Percentiles rank a stretch among this genome's conserved stretches.
Conservation (phyloP, 2,888 invertebrate genomes). For the Chrysomela aeneicollis region DNA sequence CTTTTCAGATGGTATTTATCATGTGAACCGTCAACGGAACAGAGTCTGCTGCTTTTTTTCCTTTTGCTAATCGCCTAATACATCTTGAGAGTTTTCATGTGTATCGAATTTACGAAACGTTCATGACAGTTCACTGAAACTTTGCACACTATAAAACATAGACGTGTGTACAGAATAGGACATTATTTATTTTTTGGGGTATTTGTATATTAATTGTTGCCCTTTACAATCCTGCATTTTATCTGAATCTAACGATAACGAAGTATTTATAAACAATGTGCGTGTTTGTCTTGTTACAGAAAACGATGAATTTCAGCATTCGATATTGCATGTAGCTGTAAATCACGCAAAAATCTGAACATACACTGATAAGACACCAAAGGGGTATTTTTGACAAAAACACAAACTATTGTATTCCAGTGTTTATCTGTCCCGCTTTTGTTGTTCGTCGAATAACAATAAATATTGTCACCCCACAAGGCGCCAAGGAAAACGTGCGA, state of each 20-base stretch:
- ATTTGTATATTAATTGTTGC: too few species aligned
- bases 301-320: too few species aligned
- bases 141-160: not conserved
- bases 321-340: too few species aligned
- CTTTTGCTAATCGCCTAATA: not conserved
- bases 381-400: not conserved
- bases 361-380: too few species aligned
- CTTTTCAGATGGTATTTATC: not conserved
- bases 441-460: not conserved
- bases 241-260: too few species aligned
- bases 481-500: conserved; percentile 25
- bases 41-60: not conserved
- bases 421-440: not conserved
- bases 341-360: too few species aligned
- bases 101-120: too few species aligned
- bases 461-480: not conserved
- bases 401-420: not conserved
- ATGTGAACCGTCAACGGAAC: not conserved
- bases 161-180: too few species aligned
- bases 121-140: not conserved
- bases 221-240: too few species aligned
- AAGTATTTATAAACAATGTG: too few species aligned
- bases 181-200: too few species aligned
- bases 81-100: not conserved
- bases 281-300: too few species aligned